Conservation (phyloP, 2,797 vertebrate species). For the Delichon dasypus region DNA sequence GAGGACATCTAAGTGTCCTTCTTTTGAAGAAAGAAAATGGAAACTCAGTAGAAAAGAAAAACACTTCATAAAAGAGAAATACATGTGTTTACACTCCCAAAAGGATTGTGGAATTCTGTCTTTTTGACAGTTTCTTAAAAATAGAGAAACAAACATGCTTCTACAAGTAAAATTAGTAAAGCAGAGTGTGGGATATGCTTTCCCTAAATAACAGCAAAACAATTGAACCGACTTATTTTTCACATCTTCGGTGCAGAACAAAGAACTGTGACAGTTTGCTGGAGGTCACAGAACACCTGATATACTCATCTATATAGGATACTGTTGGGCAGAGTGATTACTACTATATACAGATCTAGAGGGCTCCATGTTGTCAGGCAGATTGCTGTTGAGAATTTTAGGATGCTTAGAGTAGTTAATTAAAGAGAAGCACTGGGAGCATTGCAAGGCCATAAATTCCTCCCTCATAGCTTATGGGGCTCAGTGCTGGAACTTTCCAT, state of each 20-base stretch:
- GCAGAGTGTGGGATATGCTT: neutral
- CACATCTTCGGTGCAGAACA: neutral
- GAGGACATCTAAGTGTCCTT: neutral
- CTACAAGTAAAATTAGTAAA: neutral
- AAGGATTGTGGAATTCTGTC: neutral
- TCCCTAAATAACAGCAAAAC: neutral
- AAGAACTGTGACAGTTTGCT: neutral
- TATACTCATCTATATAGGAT: neutral
- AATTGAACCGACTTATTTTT: neutral
- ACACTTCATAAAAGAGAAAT: neutral
- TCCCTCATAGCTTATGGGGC: constrained; percentile 46
- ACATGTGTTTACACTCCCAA: neutral
- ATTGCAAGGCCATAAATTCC: constrained; percentile 54
- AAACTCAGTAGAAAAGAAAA: neutral
- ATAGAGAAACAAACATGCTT: neutral
- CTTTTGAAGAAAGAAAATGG: neutral
- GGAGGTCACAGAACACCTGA: constrained; percentile 22
- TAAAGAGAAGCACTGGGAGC: constrained; percentile 58
- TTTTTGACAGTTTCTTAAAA: neutral
- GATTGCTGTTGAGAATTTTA: constrained; percentile 55
- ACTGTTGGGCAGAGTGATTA: neutral
- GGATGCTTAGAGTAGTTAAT: constrained; percentile 64
- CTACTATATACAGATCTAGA: constrained; percentile 45
- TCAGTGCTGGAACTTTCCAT: constrained; percentile 64
- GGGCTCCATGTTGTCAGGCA: constrained; percentile 62